These are phyloP conservation scores for Asarcornis scutulata DNA, from an alignment of 2,113 vertebrate genomes.

Conservation along the genomic window DNA sequence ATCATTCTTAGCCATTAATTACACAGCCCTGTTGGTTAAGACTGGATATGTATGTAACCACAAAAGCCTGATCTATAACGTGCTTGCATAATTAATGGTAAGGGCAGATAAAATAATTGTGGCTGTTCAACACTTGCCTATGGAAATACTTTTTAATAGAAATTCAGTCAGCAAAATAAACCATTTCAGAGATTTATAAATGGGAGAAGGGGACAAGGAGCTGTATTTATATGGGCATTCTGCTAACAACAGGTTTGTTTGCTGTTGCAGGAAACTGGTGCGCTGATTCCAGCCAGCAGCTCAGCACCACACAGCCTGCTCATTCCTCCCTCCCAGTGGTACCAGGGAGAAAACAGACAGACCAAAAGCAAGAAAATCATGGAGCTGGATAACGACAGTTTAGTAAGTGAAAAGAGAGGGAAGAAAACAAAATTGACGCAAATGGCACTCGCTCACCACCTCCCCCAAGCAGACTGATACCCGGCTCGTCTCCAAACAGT, in stretches of 20 bases:
- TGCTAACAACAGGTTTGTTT: neutral
- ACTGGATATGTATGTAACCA: accelerated
- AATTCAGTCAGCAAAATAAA: neutral
- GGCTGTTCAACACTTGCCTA: neutral
- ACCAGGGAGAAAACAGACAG: neutral
- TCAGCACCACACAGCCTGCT: neutral
- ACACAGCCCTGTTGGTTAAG: neutral
- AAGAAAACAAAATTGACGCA: neutral
- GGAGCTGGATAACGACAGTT: neutral
- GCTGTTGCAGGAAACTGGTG: neutral
- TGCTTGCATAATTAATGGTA: neutral
- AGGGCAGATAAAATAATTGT: neutral
- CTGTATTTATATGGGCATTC: neutral
- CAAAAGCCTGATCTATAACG: neutral
- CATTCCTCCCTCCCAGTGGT: neutral
- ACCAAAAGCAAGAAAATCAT: neutral
- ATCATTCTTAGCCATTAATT: neutral
- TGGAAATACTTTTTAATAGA: neutral
- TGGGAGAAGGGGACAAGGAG: neutral
- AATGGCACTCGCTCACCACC: neutral
- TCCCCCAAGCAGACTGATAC: neutral
- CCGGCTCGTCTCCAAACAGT: neutral
- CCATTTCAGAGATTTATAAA: neutral
- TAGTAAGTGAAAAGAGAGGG: neutral
- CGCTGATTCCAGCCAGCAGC: neutral